phyloP scores from a whole-genome alignment of 2,113 vertebrate species.

The Rhadina sibilatrix region DNA sequence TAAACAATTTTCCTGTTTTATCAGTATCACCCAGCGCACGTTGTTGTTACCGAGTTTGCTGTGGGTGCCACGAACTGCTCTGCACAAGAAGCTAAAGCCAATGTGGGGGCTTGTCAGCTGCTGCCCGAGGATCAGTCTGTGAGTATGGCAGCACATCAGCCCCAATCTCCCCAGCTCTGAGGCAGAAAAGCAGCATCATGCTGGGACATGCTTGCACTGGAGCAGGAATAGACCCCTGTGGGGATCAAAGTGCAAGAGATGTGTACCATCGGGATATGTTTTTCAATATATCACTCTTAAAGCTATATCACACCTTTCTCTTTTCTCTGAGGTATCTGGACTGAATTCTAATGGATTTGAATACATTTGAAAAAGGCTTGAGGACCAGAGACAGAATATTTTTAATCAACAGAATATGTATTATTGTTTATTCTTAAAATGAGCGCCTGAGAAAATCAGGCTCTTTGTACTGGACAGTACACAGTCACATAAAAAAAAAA shows the following conservation, averaged over 20 bases:
- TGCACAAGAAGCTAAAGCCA: constrained; percentile 6
- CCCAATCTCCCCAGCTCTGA: not conserved
- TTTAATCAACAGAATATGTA: not conserved
- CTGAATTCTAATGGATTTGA: not conserved
- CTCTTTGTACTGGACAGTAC: not conserved
- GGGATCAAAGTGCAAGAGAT: not conserved
- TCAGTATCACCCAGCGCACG: not conserved
- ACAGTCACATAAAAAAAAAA: not conserved
- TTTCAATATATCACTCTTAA: not conserved
- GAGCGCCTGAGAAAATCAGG: not conserved
- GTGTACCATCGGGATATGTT: not conserved
- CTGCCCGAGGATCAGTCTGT: constrained; percentile 53
- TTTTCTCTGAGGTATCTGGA: not conserved
- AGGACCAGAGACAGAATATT: not conserved
- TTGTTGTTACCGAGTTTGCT: constrained; percentile 62
- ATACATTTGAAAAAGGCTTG: not conserved
- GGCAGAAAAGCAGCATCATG: not conserved
- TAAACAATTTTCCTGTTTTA: constrained; percentile 16
- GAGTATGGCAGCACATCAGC: constrained; percentile 5
- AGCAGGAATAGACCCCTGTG: not conserved
- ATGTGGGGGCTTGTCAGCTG: constrained; percentile 44
- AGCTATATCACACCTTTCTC: not conserved
- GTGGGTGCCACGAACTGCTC: constrained; percentile 72
- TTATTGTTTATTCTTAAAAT: not conserved
- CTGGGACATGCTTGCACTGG: not conserved